A percentile compares a stretch with the other conserved stretches of the same genome.
Evolutionary conservation across 2,797 vertebrate species (phyloP).

Genomic region (Chelon labrosus): DNA sequence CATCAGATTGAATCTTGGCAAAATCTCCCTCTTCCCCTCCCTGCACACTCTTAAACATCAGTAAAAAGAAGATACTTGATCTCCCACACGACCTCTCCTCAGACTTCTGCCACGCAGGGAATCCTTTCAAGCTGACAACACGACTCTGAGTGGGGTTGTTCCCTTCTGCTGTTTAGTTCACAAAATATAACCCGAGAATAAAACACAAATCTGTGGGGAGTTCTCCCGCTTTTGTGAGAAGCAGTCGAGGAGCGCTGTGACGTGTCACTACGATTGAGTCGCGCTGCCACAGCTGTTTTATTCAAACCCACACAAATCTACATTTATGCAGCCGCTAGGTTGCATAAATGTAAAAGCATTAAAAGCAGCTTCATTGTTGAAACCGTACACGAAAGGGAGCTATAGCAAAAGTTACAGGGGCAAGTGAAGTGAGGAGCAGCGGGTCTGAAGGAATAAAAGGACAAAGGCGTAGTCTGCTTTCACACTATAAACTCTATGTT

Average conservation of each 20-base stretch:
- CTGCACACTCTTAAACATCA: conserved; percentile 10
- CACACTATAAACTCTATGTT: background rate
- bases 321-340: background rate
- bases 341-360: conserved; percentile 7
- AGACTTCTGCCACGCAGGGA: conserved; percentile 34
- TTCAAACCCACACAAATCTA: conserved; percentile 10
- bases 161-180: conserved; percentile 43
- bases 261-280: conserved; percentile 26
- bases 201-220: conserved; percentile 28
- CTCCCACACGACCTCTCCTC: conserved; percentile 22
- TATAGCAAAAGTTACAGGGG: background rate
- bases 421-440: background rate
- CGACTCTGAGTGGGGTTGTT: conserved; percentile 22
- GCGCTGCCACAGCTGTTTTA: conserved; percentile 9
- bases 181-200: conserved; percentile 28
- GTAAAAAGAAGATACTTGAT: conserved; percentile 36
- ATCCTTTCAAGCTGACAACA: conserved; percentile 45
- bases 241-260: background rate
- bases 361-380: background rate
- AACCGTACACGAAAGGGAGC: background rate
- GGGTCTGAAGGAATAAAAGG: conserved; percentile 14
- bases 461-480: background rate
- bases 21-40: conserved; percentile 4
- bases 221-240: conserved; percentile 21
- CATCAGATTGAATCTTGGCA: conserved; percentile 28